Percentiles rank a stretch among this genome's conserved stretches.
These are phyloP conservation scores for Diloba caeruleocephala DNA, from an alignment of 2,888 invertebrate species.

Conservation along the genomic window DNA sequence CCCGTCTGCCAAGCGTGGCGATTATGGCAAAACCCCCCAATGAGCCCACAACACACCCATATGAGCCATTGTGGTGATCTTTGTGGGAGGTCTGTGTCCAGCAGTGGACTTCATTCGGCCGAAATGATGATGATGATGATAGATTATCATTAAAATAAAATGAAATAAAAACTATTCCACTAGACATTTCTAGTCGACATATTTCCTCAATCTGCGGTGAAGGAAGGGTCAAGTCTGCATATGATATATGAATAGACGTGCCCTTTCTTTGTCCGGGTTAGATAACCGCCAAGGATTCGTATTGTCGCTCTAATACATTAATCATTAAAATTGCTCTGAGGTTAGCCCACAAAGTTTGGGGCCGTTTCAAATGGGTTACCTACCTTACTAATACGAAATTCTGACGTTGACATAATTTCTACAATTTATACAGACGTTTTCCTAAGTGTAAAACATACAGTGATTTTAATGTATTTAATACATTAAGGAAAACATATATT, in stretches of 20 bases:
- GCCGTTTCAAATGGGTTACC: slow-evolving; percentile 44
- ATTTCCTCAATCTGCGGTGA: slow-evolving; percentile 52
- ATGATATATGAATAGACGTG: slow-evolving; percentile 82
- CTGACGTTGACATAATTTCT: slow-evolving; percentile 36
- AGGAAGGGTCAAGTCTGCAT: slow-evolving; percentile 84
- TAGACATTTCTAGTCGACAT: slow-evolving; percentile 20
- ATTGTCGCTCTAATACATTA: slow-evolving; percentile 79
- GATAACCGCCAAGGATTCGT: slow-evolving; percentile 74
- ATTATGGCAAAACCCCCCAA: too few species aligned
- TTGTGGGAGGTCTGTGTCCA: too few species aligned
- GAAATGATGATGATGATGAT: too few species aligned
- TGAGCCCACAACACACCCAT: too few species aligned
- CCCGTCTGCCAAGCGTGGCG: too few species aligned
- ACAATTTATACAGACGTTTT: slow-evolving; percentile 14
- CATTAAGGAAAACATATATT: too few species aligned
- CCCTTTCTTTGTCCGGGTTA: slow-evolving; percentile 77
- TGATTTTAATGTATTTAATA: too few species aligned
- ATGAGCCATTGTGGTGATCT: too few species aligned
- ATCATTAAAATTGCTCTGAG: slow-evolving; percentile 75
- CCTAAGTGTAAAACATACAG: not conserved
- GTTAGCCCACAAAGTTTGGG: slow-evolving; percentile 61
- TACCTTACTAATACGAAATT: slow-evolving; percentile 35
- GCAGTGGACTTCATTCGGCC: too few species aligned
- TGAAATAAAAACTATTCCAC: too few species aligned
- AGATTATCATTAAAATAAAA: too few species aligned